Conservation (phyloP, 2,113 vertebrate species). For the Podarcis cretensis region DNA sequence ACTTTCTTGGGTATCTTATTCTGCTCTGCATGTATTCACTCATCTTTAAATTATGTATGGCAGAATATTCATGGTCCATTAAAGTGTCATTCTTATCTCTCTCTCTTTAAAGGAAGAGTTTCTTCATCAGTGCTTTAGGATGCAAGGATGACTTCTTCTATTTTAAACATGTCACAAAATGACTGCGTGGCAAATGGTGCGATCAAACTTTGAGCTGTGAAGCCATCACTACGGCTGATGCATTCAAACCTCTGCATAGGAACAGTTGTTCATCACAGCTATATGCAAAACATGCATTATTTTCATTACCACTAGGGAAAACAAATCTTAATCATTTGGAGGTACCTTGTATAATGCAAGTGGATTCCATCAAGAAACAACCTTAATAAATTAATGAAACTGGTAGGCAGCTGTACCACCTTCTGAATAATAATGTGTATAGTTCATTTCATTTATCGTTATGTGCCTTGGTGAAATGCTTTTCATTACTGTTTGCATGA, state of each 20-base stretch:
- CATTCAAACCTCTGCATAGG: background rate
- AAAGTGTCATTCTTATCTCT: background rate
- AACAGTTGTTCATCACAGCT: conserved; percentile 10
- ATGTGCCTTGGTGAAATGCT: background rate
- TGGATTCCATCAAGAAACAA: conserved; percentile 15
- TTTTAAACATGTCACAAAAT: conserved; percentile 8
- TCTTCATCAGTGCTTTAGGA: background rate
- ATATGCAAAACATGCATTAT: background rate
- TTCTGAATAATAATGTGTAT: conserved; percentile 51
- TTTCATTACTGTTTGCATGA: conserved; percentile 50
- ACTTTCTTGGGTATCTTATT: background rate
- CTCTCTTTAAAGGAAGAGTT: background rate
- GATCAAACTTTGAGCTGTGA: background rate
- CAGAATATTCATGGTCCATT: background rate
- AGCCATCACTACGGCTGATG: background rate
- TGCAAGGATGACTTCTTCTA: background rate
- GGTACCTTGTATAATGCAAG: background rate
- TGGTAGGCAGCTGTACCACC: conserved; percentile 18
- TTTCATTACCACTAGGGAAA: conserved; percentile 19
- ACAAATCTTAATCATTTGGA: conserved; percentile 1
- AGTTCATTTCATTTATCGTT: conserved; percentile 30
- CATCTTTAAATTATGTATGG: conserved; percentile 11
- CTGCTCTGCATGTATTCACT: background rate
- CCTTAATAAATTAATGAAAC: conserved; percentile 45
- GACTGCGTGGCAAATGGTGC: background rate